These are phyloP conservation scores for Porites evermanni DNA, from an alignment of 92 coral and sea anemone species.

Conservation along the genomic window DNA sequence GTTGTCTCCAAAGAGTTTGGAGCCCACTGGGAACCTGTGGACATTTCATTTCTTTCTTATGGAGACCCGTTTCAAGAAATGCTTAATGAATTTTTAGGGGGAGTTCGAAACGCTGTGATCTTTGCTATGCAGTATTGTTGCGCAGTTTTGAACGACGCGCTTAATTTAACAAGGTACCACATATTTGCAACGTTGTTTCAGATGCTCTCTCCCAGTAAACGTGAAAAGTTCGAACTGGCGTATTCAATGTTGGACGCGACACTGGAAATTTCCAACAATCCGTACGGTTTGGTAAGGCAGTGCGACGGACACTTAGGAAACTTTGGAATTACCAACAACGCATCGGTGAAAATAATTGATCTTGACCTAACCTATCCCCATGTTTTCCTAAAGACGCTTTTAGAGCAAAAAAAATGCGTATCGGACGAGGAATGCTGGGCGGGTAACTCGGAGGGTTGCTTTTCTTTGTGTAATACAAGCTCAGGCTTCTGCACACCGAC, in stretches of 20 bases:
- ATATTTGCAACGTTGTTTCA: slow-evolving; percentile 31
- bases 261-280: slow-evolving; percentile 52
- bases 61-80: slow-evolving; percentile 57
- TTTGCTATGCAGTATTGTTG: neutral
- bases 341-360: slow-evolving; percentile 66
- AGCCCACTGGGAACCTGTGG: slow-evolving; percentile 35
- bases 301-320: slow-evolving; percentile 82
- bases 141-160: neutral
- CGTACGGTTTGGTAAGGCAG: slow-evolving; percentile 68
- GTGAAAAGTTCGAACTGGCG: slow-evolving; percentile 63
- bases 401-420: slow-evolving; percentile 50
- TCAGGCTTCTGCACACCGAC: slow-evolving; percentile 59
- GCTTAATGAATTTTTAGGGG: neutral
- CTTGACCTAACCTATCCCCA: slow-evolving; percentile 62
- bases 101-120: neutral
- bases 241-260: slow-evolving; percentile 62
- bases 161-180: slow-evolving; percentile 3
- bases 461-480: slow-evolving; percentile 53
- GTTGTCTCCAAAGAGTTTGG: slow-evolving; percentile 59
- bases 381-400: slow-evolving; percentile 24
- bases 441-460: slow-evolving; percentile 53
- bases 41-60: slow-evolving; percentile 59
- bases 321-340: slow-evolving; percentile 64
- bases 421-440: slow-evolving; percentile 56
- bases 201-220: slow-evolving; percentile 35